These are phyloP conservation scores for Bufo gargarizans DNA, from an alignment of 2,113 vertebrate genomes.

Conservation along the genomic window DNA sequence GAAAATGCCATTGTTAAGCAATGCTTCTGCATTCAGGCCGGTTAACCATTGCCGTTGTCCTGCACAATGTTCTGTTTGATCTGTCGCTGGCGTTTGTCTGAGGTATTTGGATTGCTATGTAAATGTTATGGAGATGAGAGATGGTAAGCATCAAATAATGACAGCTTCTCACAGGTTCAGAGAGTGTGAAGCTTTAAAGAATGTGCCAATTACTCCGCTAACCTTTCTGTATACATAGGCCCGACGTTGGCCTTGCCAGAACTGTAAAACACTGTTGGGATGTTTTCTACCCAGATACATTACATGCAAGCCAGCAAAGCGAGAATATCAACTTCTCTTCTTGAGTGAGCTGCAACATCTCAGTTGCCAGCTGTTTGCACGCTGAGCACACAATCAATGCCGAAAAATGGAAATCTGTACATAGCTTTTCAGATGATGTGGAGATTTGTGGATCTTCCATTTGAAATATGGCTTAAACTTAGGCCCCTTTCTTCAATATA, in stretches of 20 bases:
- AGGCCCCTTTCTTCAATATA: background rate
- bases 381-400: background rate
- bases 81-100: slow-evolving; percentile 32
- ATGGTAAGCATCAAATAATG: slow-evolving; percentile 57
- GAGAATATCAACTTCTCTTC: slow-evolving; percentile 13
- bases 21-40: background rate
- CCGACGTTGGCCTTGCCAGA: slow-evolving; percentile 37
- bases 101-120: slow-evolving; percentile 50
- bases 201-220: slow-evolving; percentile 38
- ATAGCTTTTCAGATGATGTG: background rate
- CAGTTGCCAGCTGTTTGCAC: background rate
- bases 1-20: background rate
- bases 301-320: slow-evolving; percentile 1
- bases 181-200: slow-evolving; percentile 43
- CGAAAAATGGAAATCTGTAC: background rate
- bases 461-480: background rate
- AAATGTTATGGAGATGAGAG: slow-evolving; percentile 58
- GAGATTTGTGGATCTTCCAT: background rate
- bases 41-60: slow-evolving; percentile 9
- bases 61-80: slow-evolving; percentile 52
- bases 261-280: slow-evolving; percentile 17
- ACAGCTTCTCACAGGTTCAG: slow-evolving; percentile 46
- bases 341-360: background rate
- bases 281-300: slow-evolving; percentile 28
- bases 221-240: slow-evolving; percentile 31